These are phyloP conservation scores for Caenorhabditis virilis DNA, from an alignment of 2,888 invertebrate genomes.

Conservation along the genomic window DNA sequence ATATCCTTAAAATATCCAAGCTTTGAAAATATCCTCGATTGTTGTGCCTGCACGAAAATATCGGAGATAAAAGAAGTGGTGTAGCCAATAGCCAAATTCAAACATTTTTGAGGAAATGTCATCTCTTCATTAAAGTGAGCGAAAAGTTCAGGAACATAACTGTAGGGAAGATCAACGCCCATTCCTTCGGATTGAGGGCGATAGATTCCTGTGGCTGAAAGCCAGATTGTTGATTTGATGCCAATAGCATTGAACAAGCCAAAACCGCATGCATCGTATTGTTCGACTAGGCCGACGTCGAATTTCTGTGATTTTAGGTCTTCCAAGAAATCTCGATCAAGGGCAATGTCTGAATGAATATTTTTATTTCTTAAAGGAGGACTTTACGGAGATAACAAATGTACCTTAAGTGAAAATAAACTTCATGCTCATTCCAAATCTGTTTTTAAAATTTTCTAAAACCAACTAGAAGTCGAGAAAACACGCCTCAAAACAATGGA, in stretches of 20 bases:
- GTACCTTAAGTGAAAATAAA: too few species aligned
- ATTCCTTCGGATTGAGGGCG: constrained; percentile 51
- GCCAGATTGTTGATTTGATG: constrained; percentile 52
- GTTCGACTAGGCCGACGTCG: constrained; percentile 61
- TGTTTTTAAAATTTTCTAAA: too few species aligned
- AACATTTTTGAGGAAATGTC: constrained; percentile 40
- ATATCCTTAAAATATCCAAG: not conserved
- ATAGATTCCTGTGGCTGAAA: constrained; percentile 60
- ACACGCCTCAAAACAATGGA: too few species aligned
- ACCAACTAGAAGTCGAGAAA: not conserved
- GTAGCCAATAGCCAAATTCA: constrained; percentile 35
- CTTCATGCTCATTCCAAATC: too few species aligned
- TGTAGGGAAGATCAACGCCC: constrained; percentile 58
- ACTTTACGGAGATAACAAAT: too few species aligned
- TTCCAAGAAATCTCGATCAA: constrained; percentile 28
- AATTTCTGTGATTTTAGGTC: constrained; percentile 38
- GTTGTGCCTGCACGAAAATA: constrained; percentile 17
- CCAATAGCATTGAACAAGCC: constrained; percentile 51
- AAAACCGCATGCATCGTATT: constrained; percentile 60
- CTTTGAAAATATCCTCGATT: constrained; percentile 10
- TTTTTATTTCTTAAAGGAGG: too few species aligned
- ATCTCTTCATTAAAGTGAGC: constrained; percentile 54
- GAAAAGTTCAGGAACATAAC: constrained; percentile 65
- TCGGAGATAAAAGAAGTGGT: constrained; percentile 20
- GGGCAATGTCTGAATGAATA: constrained; percentile 32